A percentile compares a stretch with the other conserved stretches of the same genome.
Conservation (phyloP, 2,113 vertebrate genomes). For the Bubo scandiacus region DNA sequence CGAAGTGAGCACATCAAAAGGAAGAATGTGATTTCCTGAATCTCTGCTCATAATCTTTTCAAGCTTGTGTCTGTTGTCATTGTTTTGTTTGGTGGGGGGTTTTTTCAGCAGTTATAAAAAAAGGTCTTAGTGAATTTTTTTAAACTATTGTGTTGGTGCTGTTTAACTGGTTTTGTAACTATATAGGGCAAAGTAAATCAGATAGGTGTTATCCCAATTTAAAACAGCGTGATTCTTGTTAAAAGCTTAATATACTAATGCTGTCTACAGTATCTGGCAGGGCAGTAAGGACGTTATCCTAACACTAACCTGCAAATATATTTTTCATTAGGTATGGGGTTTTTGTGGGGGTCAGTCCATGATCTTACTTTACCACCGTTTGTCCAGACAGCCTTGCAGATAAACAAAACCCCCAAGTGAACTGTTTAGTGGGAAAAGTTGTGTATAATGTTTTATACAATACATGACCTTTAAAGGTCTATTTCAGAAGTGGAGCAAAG, state of each 20-base stretch:
- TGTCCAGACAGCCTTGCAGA: neutral
- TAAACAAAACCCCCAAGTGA: neutral
- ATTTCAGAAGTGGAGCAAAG: neutral
- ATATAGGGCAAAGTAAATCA: neutral
- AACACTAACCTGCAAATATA: neutral
- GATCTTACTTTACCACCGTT: neutral
- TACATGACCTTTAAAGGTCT: neutral
- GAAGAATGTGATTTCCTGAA: neutral
- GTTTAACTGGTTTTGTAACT: neutral
- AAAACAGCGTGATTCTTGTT: neutral
- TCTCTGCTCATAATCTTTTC: neutral
- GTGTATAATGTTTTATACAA: neutral
- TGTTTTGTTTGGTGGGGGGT: neutral
- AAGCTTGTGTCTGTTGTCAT: neutral
- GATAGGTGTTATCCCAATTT: neutral
- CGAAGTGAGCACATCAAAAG: neutral
- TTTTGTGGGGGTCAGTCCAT: neutral
- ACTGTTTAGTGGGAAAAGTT: neutral
- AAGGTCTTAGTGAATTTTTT: neutral
- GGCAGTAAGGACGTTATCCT: neutral
- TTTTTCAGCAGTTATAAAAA: neutral
- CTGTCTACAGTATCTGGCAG: neutral
- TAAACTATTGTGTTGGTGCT: neutral
- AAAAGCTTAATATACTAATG: neutral
- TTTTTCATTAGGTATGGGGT: neutral